phyloP scores from a whole-genome alignment of 2,888 invertebrate species.

The Oasisia sp. region DNA sequence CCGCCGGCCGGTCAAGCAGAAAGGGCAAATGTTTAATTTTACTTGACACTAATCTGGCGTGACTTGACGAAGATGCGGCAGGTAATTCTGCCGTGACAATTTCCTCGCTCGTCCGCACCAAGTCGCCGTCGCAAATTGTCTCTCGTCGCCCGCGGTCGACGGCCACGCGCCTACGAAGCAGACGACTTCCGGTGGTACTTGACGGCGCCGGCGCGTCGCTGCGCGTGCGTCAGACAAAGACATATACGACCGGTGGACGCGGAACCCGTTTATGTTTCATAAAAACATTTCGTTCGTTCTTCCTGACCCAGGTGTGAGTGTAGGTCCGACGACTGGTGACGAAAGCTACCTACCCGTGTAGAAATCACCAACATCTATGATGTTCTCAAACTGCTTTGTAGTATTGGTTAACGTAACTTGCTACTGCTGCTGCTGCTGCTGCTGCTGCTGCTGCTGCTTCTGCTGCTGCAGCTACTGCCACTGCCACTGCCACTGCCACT shows the following conservation, averaged over 20 bases:
- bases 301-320: no score
- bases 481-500: no score
- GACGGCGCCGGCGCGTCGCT: not conserved
- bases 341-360: no score
- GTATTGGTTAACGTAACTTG: no score
- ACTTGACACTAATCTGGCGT: conserved; percentile 12
- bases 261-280: not conserved
- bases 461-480: no score
- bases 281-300: not conserved
- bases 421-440: no score
- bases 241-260: not conserved
- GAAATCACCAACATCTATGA: no score
- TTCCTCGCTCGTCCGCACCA: not conserved
- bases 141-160: not conserved
- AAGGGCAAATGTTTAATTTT: conserved; percentile 17
- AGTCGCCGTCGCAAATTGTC: not conserved
- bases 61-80: not conserved
- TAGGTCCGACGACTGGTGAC: no score
- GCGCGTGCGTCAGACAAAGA: not conserved
- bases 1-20: not conserved
- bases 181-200: not conserved
- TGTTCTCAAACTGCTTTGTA: no score
- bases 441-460: no score
- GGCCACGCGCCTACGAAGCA: not conserved
- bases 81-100: conserved; percentile 13